Conservation (phyloP, 2,888 invertebrate species). For the Spilosoma lubricipeda region DNA sequence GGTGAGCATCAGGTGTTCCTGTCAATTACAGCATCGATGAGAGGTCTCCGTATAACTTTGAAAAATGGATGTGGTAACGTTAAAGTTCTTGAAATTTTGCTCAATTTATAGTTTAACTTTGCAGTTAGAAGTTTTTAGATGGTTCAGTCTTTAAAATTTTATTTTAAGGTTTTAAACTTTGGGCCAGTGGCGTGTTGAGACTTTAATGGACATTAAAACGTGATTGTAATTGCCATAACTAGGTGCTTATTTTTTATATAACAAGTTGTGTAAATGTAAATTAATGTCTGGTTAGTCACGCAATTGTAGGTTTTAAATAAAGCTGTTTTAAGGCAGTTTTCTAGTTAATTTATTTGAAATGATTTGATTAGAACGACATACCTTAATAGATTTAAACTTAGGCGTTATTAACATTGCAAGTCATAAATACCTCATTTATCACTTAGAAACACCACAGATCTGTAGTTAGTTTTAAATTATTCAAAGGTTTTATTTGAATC, state of each 20-base stretch:
- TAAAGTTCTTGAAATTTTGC: constrained; percentile 27
- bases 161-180: constrained; percentile 10
- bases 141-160: constrained; percentile 13
- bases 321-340: not conserved
- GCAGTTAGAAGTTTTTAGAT: constrained; percentile 11
- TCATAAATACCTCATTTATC: no score
- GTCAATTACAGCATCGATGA: constrained; percentile 49
- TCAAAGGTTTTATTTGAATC: no score
- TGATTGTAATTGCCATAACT: not conserved
- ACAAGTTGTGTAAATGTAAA: not conserved
- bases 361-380: not conserved
- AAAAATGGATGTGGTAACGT: constrained; percentile 45
- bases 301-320: not conserved
- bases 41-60: constrained; percentile 24
- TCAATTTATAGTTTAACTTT: constrained; percentile 45
- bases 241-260: not conserved
- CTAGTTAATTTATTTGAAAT: not conserved
- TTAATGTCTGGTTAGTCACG: not conserved
- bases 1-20: constrained; percentile 48
- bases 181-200: not conserved
- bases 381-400: no score
- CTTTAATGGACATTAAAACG: not conserved
- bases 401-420: no score
- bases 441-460: no score
- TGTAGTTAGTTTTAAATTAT: no score